Evolutionary conservation across 2,113 vertebrate species (phyloP).

Genomic region (Gulo gulo): DNA sequence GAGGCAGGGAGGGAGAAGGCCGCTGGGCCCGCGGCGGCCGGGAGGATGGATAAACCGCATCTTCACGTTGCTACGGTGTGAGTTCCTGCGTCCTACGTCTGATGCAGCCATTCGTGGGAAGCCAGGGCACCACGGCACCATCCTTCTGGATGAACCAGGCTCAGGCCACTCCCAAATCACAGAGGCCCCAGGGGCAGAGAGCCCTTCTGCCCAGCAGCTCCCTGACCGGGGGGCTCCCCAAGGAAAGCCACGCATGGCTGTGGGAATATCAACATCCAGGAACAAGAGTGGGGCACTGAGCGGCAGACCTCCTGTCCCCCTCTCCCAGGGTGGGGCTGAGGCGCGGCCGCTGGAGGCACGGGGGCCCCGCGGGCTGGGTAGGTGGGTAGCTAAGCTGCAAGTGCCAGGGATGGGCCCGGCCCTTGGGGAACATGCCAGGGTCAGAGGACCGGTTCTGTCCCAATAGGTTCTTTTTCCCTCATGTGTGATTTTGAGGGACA

Average conservation of each 20-base stretch:
- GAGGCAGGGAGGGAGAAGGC: neutral
- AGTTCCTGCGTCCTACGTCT: neutral
- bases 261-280: neutral
- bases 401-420: neutral
- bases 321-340: neutral
- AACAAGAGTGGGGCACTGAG: neutral
- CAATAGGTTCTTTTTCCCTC: neutral
- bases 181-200: neutral
- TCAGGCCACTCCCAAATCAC: neutral
- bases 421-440: neutral
- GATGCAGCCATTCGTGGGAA: neutral
- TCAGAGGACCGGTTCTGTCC: neutral
- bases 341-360: neutral
- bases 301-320: too few relatives aligned
- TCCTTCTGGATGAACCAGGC: neutral
- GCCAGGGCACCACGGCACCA: neutral
- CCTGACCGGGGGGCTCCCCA: too few relatives aligned
- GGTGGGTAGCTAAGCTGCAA: too few relatives aligned
- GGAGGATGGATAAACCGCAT: neutral
- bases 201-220: neutral
- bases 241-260: neutral
- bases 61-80: accelerated
- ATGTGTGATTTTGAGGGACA: neutral
- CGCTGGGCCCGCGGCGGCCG: accelerated
- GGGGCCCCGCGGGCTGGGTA: neutral